Base-by-base conservation (phyloP, 2,113 vertebrate genomes). In the Rynchops niger region DNA sequence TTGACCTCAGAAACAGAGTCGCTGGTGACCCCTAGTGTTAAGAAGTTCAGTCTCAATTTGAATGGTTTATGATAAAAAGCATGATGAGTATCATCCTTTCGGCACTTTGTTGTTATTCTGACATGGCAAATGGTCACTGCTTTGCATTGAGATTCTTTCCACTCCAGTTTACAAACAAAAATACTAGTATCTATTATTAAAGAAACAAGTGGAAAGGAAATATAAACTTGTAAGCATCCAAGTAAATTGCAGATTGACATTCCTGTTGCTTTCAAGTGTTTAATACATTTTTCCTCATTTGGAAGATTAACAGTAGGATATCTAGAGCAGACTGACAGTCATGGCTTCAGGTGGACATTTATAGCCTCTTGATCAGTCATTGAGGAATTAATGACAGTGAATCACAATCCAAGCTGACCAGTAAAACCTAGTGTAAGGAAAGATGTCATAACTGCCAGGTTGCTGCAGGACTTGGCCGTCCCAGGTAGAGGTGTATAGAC, bases 21-120 rank as follows among this genome's bases (percentile, higher is more conserved):
- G 22, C 70, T 95, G 72, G 72, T 96, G 94, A 95, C 97, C 94
- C 77, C 96, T 97, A 95, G 95, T 78, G 97, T 96, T 90, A 72
- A 11, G 3, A 76, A 52, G 38, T 70, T 80, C 91, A 16, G 52
- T 7, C 62, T 76, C 55, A 32, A 43, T n/a, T 49, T 65, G 25
- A 87, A 29, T 15, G 49, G 80, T 55, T 42, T 9, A 47, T 11
- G 71, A 58, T 58, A 86, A 90, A 83, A 90, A 52, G 56, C 29
- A 30, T 0, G 10, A 34, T 2, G 4, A 74, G 49, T 4, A 56
- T 40, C 30, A 20, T 27, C 65, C 43, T 76, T 72, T 72, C 52
- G 29, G 49, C 56, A 43, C 34, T 30, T 15, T 5, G 8, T 0
- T 26, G 0, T 13, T 85, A 16, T 76, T 77, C 66, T 53, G 42